Conservation (phyloP, 2,113 vertebrate genomes). For the Burhinus oedicnemus region DNA sequence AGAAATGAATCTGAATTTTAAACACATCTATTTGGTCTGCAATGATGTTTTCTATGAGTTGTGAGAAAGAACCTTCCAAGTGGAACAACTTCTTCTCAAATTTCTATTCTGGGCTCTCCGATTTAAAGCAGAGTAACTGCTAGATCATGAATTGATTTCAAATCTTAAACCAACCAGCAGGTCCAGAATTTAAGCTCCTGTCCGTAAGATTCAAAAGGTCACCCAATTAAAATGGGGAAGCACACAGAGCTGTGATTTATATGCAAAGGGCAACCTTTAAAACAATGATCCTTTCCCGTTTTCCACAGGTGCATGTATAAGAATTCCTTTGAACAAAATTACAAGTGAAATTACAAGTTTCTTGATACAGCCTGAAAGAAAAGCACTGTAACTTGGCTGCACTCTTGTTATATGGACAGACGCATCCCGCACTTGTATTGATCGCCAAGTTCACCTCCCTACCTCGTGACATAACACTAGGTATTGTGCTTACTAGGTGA, state of each 20-base stretch:
- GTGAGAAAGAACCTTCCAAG: neutral
- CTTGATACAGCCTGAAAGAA: constrained; percentile 42
- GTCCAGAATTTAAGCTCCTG: constrained; percentile 75
- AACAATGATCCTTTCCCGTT: constrained; percentile 53
- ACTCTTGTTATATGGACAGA: constrained; percentile 3
- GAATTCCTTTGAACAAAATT: constrained; percentile 53
- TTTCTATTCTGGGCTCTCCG: neutral
- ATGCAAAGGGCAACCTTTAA: constrained; percentile 79
- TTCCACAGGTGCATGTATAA: constrained; percentile 60
- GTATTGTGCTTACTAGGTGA: constrained; percentile 11
- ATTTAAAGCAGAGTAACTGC: constrained; percentile 32
- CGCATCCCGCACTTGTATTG: neutral
- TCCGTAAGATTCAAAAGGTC: constrained; percentile 76
- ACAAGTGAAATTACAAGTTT: constrained; percentile 36
- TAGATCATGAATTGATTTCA: constrained; percentile 70
- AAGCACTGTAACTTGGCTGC: constrained; percentile 4
- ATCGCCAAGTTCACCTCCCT: neutral
- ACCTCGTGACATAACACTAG: neutral
- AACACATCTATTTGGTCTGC: neutral
- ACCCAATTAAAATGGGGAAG: constrained; percentile 78
- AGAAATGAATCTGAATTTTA: constrained; percentile 27
- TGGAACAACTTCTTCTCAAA: neutral
- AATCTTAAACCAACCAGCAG: constrained; percentile 60
- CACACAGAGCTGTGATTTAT: constrained; percentile 72
- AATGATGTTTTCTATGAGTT: neutral